Percentiles rank a stretch among this genome's conserved stretches.
Conservation (phyloP, 2,797 vertebrate species). For the Tiaroga cobitis region DNA sequence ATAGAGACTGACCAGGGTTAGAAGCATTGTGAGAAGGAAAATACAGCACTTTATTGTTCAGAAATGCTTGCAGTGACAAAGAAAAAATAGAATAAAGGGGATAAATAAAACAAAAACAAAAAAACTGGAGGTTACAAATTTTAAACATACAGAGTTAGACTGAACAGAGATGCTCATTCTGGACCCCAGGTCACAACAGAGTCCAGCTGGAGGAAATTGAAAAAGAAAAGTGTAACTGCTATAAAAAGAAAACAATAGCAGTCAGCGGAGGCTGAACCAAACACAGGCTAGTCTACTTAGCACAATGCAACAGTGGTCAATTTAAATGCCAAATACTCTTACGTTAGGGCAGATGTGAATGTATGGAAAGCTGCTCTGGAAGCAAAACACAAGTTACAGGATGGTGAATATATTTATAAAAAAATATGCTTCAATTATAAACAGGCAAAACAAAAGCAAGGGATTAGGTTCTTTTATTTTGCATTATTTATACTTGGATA, state of each 20-base stretch:
- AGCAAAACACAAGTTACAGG: slow-evolving; percentile 61
- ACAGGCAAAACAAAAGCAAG: slow-evolving; percentile 82
- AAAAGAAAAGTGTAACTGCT: slow-evolving; percentile 76
- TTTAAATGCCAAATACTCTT: slow-evolving; percentile 83
- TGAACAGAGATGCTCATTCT: slow-evolving; percentile 73
- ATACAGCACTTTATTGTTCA: slow-evolving; percentile 99
- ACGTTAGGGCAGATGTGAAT: slow-evolving; percentile 69
- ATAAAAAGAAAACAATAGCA: slow-evolving; percentile 66
- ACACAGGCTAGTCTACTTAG: slow-evolving; percentile 85
- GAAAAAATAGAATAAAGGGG: slow-evolving; percentile 45
- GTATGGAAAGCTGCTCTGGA: slow-evolving; percentile 67
- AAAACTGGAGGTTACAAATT: slow-evolving; percentile 91
- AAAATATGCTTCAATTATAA: slow-evolving; percentile 79
- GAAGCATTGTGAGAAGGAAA: slow-evolving; percentile 91
- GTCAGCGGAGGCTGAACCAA: slow-evolving; percentile 73
- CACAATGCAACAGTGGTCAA: slow-evolving; percentile 86
- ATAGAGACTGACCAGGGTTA: slow-evolving; percentile 56
- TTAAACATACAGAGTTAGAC: slow-evolving; percentile 87
- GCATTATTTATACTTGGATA: slow-evolving; percentile 81
- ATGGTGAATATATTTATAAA: slow-evolving; percentile 81
- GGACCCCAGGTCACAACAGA: slow-evolving; percentile 70
- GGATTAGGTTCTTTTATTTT: slow-evolving; percentile 84
- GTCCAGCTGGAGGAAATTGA: slow-evolving; percentile 57
- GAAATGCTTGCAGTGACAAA: slow-evolving; percentile 92
- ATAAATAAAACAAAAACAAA: slow-evolving; percentile 78